Percentiles rank a stretch among this genome's conserved stretches.
Evolutionary conservation across 1,140 invertebrate species (phyloP).

Genomic region (Drosophila asahinai): DNA sequence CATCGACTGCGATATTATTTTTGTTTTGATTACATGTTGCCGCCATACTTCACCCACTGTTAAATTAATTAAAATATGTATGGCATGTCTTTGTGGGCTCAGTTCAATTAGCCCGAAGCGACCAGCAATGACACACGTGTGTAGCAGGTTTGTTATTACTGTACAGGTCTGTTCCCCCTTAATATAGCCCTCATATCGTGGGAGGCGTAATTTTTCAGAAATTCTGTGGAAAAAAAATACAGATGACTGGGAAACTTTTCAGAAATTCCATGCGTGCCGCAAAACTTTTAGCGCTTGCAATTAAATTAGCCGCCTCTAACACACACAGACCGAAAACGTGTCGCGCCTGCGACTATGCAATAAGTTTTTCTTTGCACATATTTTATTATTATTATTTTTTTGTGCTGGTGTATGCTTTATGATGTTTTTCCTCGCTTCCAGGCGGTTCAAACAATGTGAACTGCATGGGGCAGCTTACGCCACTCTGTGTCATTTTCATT

Average conservation of each 20-base stretch:
- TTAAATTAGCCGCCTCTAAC: slow-evolving; percentile 69
- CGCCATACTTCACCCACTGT: slow-evolving; percentile 4
- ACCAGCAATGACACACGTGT: not conserved
- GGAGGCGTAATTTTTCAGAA: slow-evolving; percentile 12
- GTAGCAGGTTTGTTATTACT: not conserved
- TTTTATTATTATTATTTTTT: slow-evolving; percentile 23
- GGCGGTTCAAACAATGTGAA: slow-evolving; percentile 6
- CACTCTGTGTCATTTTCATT: slow-evolving; percentile 59
- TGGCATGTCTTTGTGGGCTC: slow-evolving; percentile 17
- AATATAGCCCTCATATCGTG: not conserved
- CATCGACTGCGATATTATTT: slow-evolving; percentile 19
- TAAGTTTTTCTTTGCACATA: slow-evolving; percentile 53
- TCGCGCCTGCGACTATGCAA: slow-evolving; percentile 54
- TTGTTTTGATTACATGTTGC: slow-evolving; percentile 19
- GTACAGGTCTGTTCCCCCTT: not conserved
- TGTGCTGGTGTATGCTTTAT: slow-evolving; percentile 45
- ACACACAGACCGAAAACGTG: slow-evolving; percentile 29
- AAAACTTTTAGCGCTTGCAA: slow-evolving; percentile 70
- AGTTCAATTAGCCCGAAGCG: slow-evolving; percentile 21
- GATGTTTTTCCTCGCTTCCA: slow-evolving; percentile 16
- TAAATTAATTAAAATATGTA: slow-evolving; percentile 42
- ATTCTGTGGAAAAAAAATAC: slow-evolving; percentile 24
- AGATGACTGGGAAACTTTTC: slow-evolving; percentile 43
- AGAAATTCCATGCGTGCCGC: slow-evolving; percentile 64
- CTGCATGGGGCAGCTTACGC: slow-evolving; percentile 46